These are phyloP conservation scores for Coregonus ussuriensis DNA, from an alignment of 2,797 vertebrate species.

Conservation along the genomic window DNA sequence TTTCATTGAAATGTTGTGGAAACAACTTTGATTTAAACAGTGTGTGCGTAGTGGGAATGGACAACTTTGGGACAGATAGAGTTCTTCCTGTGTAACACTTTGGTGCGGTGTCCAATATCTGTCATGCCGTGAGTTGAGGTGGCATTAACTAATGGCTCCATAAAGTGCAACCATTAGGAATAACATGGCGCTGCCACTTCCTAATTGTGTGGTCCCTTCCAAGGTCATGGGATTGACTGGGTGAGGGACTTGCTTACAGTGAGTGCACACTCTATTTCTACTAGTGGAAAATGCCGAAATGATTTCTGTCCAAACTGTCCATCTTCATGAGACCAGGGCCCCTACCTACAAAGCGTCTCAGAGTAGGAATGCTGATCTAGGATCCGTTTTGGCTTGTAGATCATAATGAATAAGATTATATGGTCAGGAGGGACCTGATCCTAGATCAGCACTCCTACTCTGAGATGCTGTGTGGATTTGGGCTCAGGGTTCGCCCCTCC, in stretches of 20 bases:
- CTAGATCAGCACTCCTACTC: too few species aligned
- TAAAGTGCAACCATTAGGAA: conserved; percentile 46
- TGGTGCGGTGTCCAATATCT: not conserved
- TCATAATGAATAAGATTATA: too few species aligned
- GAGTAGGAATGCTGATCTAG: too few species aligned
- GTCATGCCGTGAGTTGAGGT: not conserved
- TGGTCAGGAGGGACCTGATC: too few species aligned
- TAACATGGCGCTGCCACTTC: conserved; percentile 39
- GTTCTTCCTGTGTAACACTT: not conserved
- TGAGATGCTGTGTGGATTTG: too few species aligned
- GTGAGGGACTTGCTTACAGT: conserved; percentile 57
- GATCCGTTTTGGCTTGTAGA: too few species aligned
- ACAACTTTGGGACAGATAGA: not conserved
- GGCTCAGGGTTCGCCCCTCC: too few species aligned
- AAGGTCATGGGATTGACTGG: conserved; percentile 59
- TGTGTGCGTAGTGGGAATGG: too few species aligned
- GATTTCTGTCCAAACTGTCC: conserved; percentile 46
- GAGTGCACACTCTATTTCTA: conserved; percentile 36
- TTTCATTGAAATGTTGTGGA: not conserved
- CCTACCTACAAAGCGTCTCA: too few species aligned
- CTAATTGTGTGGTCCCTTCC: conserved; percentile 47
- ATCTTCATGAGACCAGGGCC: conserved; percentile 37
- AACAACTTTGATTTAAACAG: too few species aligned
- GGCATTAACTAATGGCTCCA: conserved; percentile 34
- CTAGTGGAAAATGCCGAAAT: conserved; percentile 43